Conservation (phyloP, 2,797 vertebrate species). For the Malurus splendens region DNA sequence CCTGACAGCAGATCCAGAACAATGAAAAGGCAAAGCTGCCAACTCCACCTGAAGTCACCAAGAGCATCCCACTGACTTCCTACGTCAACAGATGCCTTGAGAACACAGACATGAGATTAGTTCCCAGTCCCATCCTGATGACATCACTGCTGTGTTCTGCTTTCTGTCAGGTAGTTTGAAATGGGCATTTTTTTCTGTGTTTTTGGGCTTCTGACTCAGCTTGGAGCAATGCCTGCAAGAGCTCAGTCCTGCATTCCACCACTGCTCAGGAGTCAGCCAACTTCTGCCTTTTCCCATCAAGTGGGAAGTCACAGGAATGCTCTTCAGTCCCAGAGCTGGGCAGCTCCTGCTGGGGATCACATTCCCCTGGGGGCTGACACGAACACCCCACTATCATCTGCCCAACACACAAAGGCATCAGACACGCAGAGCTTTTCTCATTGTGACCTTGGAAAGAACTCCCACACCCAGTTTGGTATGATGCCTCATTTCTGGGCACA, state of each 20-base stretch:
- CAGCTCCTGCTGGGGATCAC: not conserved
- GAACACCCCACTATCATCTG: not conserved
- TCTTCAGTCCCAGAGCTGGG: not conserved
- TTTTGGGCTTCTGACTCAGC: not conserved
- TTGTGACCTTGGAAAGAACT: not conserved
- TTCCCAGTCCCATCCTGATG: not conserved
- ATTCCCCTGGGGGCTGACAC: not conserved
- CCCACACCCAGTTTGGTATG: not conserved
- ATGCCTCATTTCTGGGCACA: not conserved
- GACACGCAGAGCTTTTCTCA: not conserved
- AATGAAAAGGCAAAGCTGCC: not conserved
- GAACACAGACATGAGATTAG: not conserved
- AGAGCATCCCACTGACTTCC: not conserved
- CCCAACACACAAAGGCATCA: not conserved
- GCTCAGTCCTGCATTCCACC: fast-evolving
- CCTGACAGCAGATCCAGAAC: not conserved
- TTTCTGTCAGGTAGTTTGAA: not conserved
- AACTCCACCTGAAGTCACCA: not conserved
- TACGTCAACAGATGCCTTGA: not conserved
- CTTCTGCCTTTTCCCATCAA: not conserved
- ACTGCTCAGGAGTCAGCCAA: not conserved
- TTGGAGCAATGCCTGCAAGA: not conserved
- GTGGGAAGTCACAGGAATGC: not conserved
- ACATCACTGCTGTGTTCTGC: not conserved
- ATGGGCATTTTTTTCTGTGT: not conserved